A percentile compares a stretch with the other conserved stretches of the same genome.
phyloP scores from a whole-genome alignment of 2,888 invertebrate genomes.

The Drosophila quasianomalipes region DNA sequence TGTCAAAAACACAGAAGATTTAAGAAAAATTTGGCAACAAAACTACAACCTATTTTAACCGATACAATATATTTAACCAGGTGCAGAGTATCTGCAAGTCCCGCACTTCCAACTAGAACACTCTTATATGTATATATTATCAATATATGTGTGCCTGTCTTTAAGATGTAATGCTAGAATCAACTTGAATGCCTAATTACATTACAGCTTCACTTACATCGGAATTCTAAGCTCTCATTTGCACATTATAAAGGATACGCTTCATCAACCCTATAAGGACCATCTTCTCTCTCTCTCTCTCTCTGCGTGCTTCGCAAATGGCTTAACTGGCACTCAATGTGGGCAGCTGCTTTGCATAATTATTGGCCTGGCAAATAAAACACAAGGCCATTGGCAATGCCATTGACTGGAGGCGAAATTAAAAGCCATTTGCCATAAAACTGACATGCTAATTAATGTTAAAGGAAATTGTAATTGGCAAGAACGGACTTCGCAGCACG shows the following conservation, averaged over 20 bases:
- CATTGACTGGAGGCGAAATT: conserved; percentile 45
- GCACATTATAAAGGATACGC: conserved; percentile 16
- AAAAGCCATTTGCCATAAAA: conserved; percentile 70
- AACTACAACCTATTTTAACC: background rate
- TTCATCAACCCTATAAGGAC: conserved; percentile 10
- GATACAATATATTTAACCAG: background rate
- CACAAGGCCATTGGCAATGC: conserved; percentile 43
- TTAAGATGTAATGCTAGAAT: background rate
- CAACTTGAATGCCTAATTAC: background rate
- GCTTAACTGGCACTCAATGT: conserved; percentile 35
- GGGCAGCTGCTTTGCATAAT: conserved; percentile 50
- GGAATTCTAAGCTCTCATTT: conserved; percentile 1
- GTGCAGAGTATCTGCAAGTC: background rate
- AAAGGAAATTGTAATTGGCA: conserved; percentile 76
- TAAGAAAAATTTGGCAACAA: background rate
- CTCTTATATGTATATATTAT: background rate
- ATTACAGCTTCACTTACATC: background rate
- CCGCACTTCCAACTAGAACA: background rate
- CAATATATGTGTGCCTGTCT: background rate
- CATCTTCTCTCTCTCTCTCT: background rate
- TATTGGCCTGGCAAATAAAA: conserved; percentile 12
- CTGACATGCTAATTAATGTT: conserved; percentile 77
- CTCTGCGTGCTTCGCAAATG: background rate
- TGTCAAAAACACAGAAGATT: background rate
- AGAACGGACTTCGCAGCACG: conserved; percentile 13